phyloP scores from a whole-genome alignment of 2,888 invertebrate species.

The Lucinisca nassula region DNA sequence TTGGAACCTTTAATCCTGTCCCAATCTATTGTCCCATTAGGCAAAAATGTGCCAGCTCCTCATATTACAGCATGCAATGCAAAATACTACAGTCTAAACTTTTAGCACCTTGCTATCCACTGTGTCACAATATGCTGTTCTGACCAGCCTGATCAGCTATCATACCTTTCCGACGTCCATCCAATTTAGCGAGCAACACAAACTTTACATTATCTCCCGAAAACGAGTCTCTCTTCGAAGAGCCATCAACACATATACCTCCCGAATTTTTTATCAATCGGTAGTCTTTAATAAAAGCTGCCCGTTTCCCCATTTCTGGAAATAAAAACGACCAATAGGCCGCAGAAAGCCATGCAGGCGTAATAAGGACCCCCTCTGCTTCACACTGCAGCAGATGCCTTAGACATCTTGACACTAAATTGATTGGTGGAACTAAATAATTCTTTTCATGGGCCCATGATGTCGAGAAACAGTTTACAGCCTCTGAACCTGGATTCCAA shows the following conservation, averaged over 20 bases:
- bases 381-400: background rate
- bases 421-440: background rate
- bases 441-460: background rate
- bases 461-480: background rate
- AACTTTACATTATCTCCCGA: background rate
- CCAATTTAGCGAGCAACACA: background rate
- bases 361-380: background rate
- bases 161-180: background rate
- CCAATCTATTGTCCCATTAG: background rate
- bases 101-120: background rate
- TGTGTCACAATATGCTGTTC: background rate
- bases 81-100: background rate
- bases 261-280: background rate
- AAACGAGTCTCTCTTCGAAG: background rate
- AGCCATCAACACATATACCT: background rate
- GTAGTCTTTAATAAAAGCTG: background rate
- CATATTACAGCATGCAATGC: background rate
- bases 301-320: background rate
- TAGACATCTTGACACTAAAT: background rate
- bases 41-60: background rate
- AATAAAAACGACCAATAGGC: background rate
- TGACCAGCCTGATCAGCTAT: too few species aligned
- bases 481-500: conserved; percentile 15
- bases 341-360: background rate
- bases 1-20: background rate